These are phyloP conservation scores for Sphenopsis melanotis DNA, from an alignment of 2,797 vertebrate genomes.

Conservation along the genomic window DNA sequence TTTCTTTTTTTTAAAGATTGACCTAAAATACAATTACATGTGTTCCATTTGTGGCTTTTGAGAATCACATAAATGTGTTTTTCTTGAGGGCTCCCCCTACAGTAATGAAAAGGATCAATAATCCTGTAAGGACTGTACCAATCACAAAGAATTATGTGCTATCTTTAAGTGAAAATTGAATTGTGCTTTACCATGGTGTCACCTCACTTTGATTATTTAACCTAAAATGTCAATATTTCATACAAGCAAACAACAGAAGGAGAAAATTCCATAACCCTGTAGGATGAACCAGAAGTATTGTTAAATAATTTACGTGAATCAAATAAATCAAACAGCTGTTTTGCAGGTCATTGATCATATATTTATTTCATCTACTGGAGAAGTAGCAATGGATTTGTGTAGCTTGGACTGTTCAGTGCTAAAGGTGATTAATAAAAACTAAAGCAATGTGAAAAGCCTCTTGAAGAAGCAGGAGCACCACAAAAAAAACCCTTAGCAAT, in stretches of 20 bases:
- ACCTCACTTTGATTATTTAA: constrained; percentile 79
- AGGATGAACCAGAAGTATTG: constrained; percentile 43
- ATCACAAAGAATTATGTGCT: constrained; percentile 71
- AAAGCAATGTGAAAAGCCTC: constrained; percentile 10
- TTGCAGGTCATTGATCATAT: constrained; percentile 49
- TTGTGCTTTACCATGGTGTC: constrained; percentile 70
- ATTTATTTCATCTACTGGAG: constrained; percentile 28
- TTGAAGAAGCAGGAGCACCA: not conserved
- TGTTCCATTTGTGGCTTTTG: constrained; percentile 69
- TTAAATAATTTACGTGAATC: constrained; percentile 17
- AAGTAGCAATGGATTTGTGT: not conserved
- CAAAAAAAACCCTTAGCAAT: not conserved
- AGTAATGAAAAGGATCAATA: constrained; percentile 75
- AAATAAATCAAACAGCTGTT: constrained; percentile 49
- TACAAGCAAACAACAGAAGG: constrained; percentile 42
- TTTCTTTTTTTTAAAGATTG: not conserved
- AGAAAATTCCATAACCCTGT: constrained; percentile 20
- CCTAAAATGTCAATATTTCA: constrained; percentile 70
- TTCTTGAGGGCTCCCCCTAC: constrained; percentile 68
- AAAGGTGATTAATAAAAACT: constrained; percentile 41
- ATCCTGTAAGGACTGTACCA: constrained; percentile 67
- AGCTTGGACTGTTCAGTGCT: not conserved
- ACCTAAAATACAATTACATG: constrained; percentile 60
- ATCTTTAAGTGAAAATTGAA: constrained; percentile 80
- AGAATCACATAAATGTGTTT: constrained; percentile 61